Base-by-base conservation (phyloP, 2,888 invertebrate genomes). In the Phalera bucephala region DNA sequence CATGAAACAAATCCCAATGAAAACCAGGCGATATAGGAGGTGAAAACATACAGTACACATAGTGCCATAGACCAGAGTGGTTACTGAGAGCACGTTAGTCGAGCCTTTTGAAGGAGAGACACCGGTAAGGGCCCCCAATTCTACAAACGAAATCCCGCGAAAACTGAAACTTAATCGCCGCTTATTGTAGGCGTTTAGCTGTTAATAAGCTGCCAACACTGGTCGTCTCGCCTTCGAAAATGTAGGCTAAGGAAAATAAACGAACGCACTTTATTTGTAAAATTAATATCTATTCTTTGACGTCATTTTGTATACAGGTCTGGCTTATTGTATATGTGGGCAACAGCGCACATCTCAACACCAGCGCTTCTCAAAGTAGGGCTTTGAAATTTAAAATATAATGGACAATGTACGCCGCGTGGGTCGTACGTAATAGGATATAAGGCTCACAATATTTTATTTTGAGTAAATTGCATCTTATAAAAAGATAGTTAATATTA, bases 11-110 rank as follows among this genome's bases (percentile, higher is more conserved):
- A 33, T 14, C 6, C 15, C 40, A 28, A 36, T 35, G 21, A 31
- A 20, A 15, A 31, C 30, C 23, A 36, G 43, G 28, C 26, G 8
- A 33, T 22, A 28, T 41, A 37, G 32, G 32, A 21, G 36, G 27
- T 36, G 30, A 48, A 40, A 36, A 35, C 34, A 9, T 21, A 31
- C 42, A 39, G 32, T 45, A 41, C 40, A 40, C 33, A 15, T 45
- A 43, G 60, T 62, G 64, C 64, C 64, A 64, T 56, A 64, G 25
- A 40, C 37, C 17, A 17, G 39, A 39, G 29, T 46, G 44, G 45
- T 46, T 39, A 44, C 37, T 35, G 27, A 35, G 36, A 28, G 28
- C 28, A 27, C 33, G 39, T 15, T 33, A 37, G 27, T 33, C 29
- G 8, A 36, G 14, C 27, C 6, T 33, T 32, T 23, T 26, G 20